These are phyloP conservation scores for Oryctolagus cuniculus DNA, from an alignment of 2,113 vertebrate species.

Conservation along the genomic window DNA sequence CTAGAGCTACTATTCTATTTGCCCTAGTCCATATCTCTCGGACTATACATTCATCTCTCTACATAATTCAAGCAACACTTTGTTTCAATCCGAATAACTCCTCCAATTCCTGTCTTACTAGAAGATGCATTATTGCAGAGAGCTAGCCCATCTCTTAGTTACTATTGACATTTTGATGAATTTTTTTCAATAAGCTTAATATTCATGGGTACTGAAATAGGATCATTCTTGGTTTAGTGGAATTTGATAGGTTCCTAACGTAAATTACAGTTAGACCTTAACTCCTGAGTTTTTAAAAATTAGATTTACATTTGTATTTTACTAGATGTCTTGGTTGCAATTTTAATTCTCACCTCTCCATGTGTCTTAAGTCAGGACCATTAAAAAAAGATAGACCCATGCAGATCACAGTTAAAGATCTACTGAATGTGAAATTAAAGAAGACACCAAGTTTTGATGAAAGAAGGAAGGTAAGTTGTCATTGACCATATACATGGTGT, in stretches of 20 bases:
- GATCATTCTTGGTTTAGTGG: background rate
- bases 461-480: slow-evolving; percentile 81
- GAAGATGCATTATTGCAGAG: background rate
- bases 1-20: background rate
- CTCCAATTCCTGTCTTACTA: background rate
- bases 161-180: background rate
- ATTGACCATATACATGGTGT: background rate
- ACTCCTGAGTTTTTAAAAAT: slow-evolving; percentile 42
- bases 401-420: slow-evolving; percentile 90
- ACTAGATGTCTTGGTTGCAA: background rate
- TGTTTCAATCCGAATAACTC: background rate
- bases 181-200: slow-evolving; percentile 21
- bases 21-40: background rate
- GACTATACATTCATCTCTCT: slow-evolving; percentile 7
- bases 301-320: slow-evolving; percentile 65
- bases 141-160: slow-evolving; percentile 7
- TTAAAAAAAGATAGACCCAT: slow-evolving; percentile 82
- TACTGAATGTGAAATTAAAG: slow-evolving; percentile 91
- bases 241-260: background rate
- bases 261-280: slow-evolving; percentile 32
- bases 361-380: slow-evolving; percentile 74
- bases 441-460: slow-evolving; percentile 81
- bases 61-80: slow-evolving; percentile 10
- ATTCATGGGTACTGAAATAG: slow-evolving; percentile 7
- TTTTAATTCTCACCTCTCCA: slow-evolving; percentile 59